Evolutionary conservation across 1,140 invertebrate genomes (phyloP).

Genomic region (Drosophila melanica): DNA sequence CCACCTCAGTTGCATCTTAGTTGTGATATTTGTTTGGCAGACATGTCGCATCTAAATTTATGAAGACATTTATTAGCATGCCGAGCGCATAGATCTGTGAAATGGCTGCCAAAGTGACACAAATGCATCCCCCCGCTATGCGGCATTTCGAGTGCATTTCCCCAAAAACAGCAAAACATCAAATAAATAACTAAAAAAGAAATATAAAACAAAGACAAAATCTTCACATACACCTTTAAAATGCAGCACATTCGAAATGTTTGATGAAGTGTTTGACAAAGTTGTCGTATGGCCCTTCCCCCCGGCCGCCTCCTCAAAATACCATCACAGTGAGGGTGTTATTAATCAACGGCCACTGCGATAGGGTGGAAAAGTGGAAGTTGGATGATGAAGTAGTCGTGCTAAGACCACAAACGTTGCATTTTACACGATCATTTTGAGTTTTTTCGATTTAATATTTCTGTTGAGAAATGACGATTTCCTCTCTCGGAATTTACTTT

Average conservation of each 20-base stretch:
- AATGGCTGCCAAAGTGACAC: constrained; percentile 66
- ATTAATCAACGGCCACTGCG: constrained; percentile 56
- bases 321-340: constrained; percentile 44
- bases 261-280: constrained; percentile 82
- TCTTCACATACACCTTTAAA: constrained; percentile 43
- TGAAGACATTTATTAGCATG: constrained; percentile 78
- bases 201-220: constrained; percentile 36
- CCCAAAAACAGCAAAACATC: constrained; percentile 46
- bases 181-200: constrained; percentile 45
- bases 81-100: constrained; percentile 68
- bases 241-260: constrained; percentile 54
- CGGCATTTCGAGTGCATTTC: constrained; percentile 26
- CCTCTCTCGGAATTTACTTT: constrained; percentile 14
- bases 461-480: constrained; percentile 73
- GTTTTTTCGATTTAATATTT: constrained; percentile 61
- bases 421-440: constrained; percentile 68
- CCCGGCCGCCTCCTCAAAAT: constrained; percentile 25
- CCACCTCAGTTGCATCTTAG: constrained; percentile 23
- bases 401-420: constrained; percentile 73
- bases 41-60: constrained; percentile 68
- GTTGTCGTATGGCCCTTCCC: constrained; percentile 38
- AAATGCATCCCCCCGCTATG: constrained; percentile 48
- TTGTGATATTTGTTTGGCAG: constrained; percentile 39
- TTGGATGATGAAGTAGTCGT: constrained; percentile 26
- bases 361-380: constrained; percentile 8